Evolutionary conservation across 2,113 vertebrate genomes (phyloP), one percentile per base, ranked within the genome.

Genomic region (Poeciliopsis occidentalis): DNA sequence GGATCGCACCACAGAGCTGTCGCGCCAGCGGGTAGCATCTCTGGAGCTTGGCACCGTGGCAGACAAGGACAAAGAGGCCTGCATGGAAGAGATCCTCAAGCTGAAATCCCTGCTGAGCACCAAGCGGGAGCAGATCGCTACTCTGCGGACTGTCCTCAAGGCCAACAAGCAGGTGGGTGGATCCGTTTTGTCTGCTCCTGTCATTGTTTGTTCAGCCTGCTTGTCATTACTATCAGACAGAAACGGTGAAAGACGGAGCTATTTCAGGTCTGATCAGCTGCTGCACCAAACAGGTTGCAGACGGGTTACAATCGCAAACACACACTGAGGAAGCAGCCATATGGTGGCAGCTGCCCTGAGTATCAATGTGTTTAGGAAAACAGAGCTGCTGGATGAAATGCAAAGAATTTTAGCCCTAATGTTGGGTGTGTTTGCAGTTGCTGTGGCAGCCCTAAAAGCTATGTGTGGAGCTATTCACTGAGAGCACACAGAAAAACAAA

Each of bases 21-120:
- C 97, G 0, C 94, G 97, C 66, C 97, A 99, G 90, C 94, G 96
- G 1, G 95, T 98, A 29, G 96, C 97, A 37, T 96, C 96, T 0
- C 95, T 98, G 85, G 98, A 99, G 89, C 95, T 99, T 15, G 96
- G 96, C 41, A 94, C 96, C 0, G 95, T 96, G 11, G 95, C 95
- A 0, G 98, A 99, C 91, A 98, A 96, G 92, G 98, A 99, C 92
- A 97, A 97, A 82, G 97, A 97, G 76, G 95, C 95, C 5, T 97
- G 97, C 87, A 98, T 99, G 97, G 96, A 98, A 81, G 98, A 99
- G 94, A 99, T 99, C 87, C 94, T 99, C 80, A 99, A 99, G 88
- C 87, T 99, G 69, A 99, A 98, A 81, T 99, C 98, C n/a, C 92
- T 99, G 87, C 94, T 99, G 75, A 99, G 97, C 92, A 99, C 98